Conservation (phyloP, 2,113 vertebrate genomes). For the Dicrurus megarhynchus region DNA sequence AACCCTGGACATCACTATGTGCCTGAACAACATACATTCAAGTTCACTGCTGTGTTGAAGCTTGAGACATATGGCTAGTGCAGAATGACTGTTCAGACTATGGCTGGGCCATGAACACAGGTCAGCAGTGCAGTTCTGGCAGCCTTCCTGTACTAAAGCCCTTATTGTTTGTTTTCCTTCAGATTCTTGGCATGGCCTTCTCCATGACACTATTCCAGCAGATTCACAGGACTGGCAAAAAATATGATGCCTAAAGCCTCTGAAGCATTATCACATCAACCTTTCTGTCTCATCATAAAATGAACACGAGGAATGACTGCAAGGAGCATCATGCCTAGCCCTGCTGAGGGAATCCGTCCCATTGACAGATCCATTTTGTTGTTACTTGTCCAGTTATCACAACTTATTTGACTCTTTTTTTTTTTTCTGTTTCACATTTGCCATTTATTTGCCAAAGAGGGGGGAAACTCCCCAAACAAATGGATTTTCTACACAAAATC, state of each 20-base stretch:
- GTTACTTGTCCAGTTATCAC: conserved; percentile 49
- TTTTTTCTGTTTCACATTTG: conserved; percentile 59
- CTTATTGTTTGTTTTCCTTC: conserved; percentile 51
- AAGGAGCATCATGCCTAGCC: conserved; percentile 17
- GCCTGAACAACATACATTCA: neutral
- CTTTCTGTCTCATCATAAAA: conserved; percentile 36
- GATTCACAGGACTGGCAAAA: conserved; percentile 97
- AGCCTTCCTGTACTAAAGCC: neutral
- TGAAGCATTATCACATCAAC: conserved; percentile 20
- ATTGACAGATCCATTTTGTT: neutral
- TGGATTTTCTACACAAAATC: conserved; percentile 45
- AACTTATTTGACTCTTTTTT: conserved; percentile 64
- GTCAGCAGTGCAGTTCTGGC: neutral
- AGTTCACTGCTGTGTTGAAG: neutral
- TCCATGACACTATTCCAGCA: conserved; percentile 99
- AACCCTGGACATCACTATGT: neutral
- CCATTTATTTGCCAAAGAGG: conserved; percentile 90
- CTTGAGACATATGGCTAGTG: neutral
- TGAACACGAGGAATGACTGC: neutral
- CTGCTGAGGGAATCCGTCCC: conserved; percentile 40
- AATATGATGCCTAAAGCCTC: conserved; percentile 89
- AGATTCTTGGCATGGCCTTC: conserved; percentile 99
- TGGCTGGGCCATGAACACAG: neutral
- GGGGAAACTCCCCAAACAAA: conserved; percentile 35
- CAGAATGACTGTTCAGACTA: neutral